Base-by-base conservation (phyloP, 2,113 vertebrate genomes). In the Alosa alosa region DNA sequence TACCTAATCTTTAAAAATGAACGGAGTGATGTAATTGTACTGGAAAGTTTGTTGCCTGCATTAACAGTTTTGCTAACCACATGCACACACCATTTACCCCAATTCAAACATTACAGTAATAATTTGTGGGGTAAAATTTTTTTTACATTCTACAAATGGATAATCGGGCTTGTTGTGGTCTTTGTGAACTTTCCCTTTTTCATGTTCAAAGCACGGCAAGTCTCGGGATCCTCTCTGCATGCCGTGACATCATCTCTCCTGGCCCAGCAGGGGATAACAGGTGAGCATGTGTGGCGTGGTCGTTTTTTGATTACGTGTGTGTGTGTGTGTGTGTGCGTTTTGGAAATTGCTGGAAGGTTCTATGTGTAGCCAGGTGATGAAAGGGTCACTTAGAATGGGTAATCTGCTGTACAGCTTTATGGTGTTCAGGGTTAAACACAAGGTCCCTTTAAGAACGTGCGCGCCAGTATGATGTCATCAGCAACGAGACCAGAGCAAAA, bases 291-390 rank as follows among this genome's bases (percentile, higher is more conserved):
- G 4, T 10, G 1, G 36, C 72, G 39, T 10, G 10, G 3, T 36
- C 72, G 41, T 78, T 78, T 78, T 78, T 11, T 9, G 68, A 78
- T 17, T 11, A 39, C 72, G 41, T 39, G 72, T 44, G 41, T 44
- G 41, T 44, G 41, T 1, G 41, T 44, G 11, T 78, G 72, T 78
- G 39, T 78, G 36, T 41, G 11, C 11, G 11, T 31, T 36, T 2
- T 17, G 72, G 31, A 78, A 78, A 78, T 78, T 78, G 72, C 31
- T 36, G 72, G 72, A 78, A 78, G 31, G 72, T 78, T 72, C 11
- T 15, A 78, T n/a, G n/a, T n/a, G n/a, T n/a, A n/a, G n/a, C n/a
- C n/a, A n/a, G n/a, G n/a, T n/a, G n/a, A n/a, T n/a, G n/a, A n/a
- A n/a, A n/a, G n/a, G n/a, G n/a, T n/a, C n/a, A n/a, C n/a, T n/a